Evolutionary conservation across 2,113 vertebrate genomes (phyloP), one percentile per base, ranked within the genome.

Genomic region (Dicrurus megarhynchus): DNA sequence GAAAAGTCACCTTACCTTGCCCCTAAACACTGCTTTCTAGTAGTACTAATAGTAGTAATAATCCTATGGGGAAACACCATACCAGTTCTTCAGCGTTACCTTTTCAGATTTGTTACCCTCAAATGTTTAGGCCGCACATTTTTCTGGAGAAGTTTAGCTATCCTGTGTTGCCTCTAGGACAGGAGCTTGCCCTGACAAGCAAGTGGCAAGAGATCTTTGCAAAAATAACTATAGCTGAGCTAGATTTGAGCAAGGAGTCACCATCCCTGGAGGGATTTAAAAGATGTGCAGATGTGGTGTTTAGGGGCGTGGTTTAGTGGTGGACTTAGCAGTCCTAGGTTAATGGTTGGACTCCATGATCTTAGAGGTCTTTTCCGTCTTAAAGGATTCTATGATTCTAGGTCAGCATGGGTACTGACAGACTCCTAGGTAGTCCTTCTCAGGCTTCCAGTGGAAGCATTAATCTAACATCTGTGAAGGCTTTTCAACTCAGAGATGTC

Each of bases 201-300:
- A 80, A 2, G 1, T 6, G 22, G 35, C 35, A 92, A 50, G 26
- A 76, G 7, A 71, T 22, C 32, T 68, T 64, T 32, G 22, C 11
- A 59, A 68, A 87, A 82, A 50, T 28, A 63, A 60, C 21, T 13
- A 10, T 3, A 27, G 27, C 5, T 84, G 17, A 85, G 10, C 7
- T 50, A 49, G 13, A 19, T 59, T 35, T 83, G 42, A 60, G 67
- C 8, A 46, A 61, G 8, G 18, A 55, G 14, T 61, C 55, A 61
- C 55, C n/a, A 32, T 11, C 2, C 3, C 41, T 4, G 0, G 17
- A 63, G 63, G 67, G 16, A 19, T 19, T 47, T 55, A 61, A 83
- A 47, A 49, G 41, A 55, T 0, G 0, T 10, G 47, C 15, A 69
- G 47, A 49, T 19, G 17, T 16, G 6, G 15, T 8, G 61, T 35